Base-by-base conservation (phyloP, 2,113 vertebrate species). In the Meriones unguiculatus region DNA sequence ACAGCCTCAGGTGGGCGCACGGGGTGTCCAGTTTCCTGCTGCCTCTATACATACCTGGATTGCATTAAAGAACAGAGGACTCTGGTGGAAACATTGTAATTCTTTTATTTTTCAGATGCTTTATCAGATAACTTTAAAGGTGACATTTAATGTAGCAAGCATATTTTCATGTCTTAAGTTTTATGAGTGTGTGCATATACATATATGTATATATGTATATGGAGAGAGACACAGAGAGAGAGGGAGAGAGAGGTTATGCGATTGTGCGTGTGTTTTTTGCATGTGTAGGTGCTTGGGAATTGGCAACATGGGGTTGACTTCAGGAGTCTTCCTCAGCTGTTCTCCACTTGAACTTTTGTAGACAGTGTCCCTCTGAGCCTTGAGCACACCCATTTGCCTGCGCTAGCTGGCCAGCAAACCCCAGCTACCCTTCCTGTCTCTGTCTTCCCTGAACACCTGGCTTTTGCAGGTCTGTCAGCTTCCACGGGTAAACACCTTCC, bases 61-160 rank as follows among this genome's bases (percentile, higher is more conserved):
- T 69, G 46, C 62, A 69, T 59, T 92, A 82, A 76, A 38, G 69
- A 67, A 35, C n/a, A 9, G 81, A 25, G 72, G 17, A 86, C 73
- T 88, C 75, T 35, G 38, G 25, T 14, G 28, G 50, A 88, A 95
- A 78, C 15, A 15, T 22, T 65, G 2, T 41, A 54, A 65, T 94
- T 91, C 50, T 14, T 76, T 92, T 41, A 41, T 87, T 86, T 57
- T 89, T 95, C 14, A 84, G 24, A 65, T 50, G 67, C 30, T 92
- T 94, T 96, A 91, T 50, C 59, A 52, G 50, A 6, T 90, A 28
- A n/a, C 18, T 52, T 25, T 95, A 70, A 95, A 96, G 24, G 18
- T 41, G 41, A 90, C 73, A 41, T 59, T 95, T 90, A 85, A 77
- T 62, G 46, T 22, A 64, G 72, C 90, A 90, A 69, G 81, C 30